Percentiles rank a stretch among this genome's conserved stretches.
Conservation (phyloP, 1,140 invertebrate species). For the Eueides isabella region DNA sequence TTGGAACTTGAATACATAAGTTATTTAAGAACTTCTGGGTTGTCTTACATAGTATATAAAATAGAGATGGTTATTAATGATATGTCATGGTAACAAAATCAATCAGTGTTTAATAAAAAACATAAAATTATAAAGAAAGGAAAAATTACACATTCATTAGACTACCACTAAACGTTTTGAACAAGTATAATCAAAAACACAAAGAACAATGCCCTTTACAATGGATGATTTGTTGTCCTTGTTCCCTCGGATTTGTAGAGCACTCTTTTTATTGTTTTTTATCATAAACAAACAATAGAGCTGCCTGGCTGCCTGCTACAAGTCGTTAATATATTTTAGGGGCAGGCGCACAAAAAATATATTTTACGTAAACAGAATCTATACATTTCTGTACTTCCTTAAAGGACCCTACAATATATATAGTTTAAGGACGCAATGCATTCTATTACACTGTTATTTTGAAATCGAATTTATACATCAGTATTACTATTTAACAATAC, state of each 20-base stretch:
- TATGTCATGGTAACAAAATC: neutral
- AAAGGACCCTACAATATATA: neutral
- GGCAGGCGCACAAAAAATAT: neutral
- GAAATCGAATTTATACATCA: neutral
- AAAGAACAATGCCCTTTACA: constrained; percentile 22
- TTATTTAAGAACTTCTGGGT: neutral
- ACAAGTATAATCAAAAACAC: constrained; percentile 19
- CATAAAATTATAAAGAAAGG: neutral
- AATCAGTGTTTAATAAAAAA: neutral
- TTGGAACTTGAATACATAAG: no score
- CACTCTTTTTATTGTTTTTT: constrained; percentile 30
- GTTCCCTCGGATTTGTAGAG: constrained; percentile 21
- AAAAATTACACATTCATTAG: neutral
- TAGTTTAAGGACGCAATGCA: neutral
- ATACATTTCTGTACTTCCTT: neutral
- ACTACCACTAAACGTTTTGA: constrained; percentile 21
- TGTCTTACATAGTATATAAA: no score
- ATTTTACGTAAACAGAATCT: constrained; percentile 1
- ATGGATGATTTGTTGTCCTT: constrained; percentile 29
- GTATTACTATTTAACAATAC: constrained; percentile 2
- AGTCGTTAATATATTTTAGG: constrained; percentile 9
- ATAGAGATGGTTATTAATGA: no score
- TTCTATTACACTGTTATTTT: neutral
- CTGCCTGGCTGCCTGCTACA: constrained; percentile 22
- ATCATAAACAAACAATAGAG: constrained; percentile 23